Percentiles rank a stretch among this genome's conserved stretches.
Evolutionary conservation across 2,888 invertebrate genomes (phyloP).

Genomic region (Diadegma fenestrale): DNA sequence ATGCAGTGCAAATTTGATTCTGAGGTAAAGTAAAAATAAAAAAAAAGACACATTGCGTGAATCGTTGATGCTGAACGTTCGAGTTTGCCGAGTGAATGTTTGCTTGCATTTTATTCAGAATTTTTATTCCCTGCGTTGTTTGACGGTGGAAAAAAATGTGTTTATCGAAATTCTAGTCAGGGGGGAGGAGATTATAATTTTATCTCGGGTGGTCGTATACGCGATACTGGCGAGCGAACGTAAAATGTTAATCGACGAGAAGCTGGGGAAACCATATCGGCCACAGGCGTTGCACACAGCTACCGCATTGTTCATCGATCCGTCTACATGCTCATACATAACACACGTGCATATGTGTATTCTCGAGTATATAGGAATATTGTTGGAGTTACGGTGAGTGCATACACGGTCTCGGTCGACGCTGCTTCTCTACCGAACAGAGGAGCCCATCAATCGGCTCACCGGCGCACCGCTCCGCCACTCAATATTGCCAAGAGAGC

Average conservation of each 20-base stretch:
- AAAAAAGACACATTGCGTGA: neutral
- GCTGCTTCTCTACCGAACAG: conserved; percentile 46
- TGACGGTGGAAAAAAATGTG: neutral
- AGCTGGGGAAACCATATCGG: conserved; percentile 22
- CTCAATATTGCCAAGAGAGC: conserved; percentile 53
- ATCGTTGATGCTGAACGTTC: neutral
- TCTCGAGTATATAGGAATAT: neutral
- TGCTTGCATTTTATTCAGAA: neutral
- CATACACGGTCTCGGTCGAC: conserved; percentile 28
- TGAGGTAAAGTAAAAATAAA: neutral
- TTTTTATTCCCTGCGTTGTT: neutral
- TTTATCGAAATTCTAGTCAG: conserved; percentile 15
- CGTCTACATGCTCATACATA: conserved; percentile 7
- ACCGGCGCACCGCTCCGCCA: conserved; percentile 31
- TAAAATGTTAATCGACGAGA: conserved; percentile 54
- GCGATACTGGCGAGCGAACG: conserved; percentile 5
- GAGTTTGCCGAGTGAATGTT: neutral
- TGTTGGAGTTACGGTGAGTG: conserved; percentile 25
- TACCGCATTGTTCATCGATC: conserved; percentile 67
- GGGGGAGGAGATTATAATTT: conserved; percentile 21
- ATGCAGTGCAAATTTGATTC: neutral
- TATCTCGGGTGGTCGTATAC: conserved; percentile 2
- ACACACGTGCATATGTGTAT: neutral
- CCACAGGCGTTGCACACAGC: conserved; percentile 38
- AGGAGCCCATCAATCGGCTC: conserved; percentile 63